These are phyloP conservation scores for Steatornis caripensis DNA, from an alignment of 2,113 vertebrate genomes.

Conservation along the genomic window DNA sequence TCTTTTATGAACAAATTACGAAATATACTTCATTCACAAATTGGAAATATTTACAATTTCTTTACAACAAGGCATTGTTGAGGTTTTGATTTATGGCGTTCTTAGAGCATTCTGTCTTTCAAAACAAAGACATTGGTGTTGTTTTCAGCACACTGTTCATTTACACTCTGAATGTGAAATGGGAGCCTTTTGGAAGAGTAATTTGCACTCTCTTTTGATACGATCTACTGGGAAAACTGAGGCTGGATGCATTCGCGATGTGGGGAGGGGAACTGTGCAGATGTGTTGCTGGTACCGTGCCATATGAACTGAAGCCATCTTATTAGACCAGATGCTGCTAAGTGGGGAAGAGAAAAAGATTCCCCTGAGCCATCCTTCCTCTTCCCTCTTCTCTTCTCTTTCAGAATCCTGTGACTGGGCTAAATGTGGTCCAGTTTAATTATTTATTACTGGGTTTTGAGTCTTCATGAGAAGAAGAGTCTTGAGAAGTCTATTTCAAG, in stretches of 20 bases:
- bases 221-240: not conserved
- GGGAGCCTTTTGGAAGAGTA: constrained; percentile 45
- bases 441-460: not conserved
- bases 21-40: constrained; percentile 78
- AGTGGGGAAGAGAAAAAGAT: not conserved
- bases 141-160: constrained; percentile 51
- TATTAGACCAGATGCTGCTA: constrained; percentile 12
- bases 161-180: constrained; percentile 53
- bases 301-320: not conserved
- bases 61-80: constrained; percentile 76
- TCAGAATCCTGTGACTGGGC: not conserved
- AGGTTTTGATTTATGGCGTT: constrained; percentile 68
- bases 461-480: constrained; percentile 28
- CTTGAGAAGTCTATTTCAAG: constrained; percentile 37
- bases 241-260: not conserved
- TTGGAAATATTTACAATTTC: constrained; percentile 75
- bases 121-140: constrained; percentile 70
- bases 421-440: not conserved
- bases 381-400: not conserved
- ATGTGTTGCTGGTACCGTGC: constrained; percentile 1
- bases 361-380: constrained; percentile 29
- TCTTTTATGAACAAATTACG: constrained; percentile 78
- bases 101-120: constrained; percentile 72
- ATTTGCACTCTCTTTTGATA: constrained; percentile 44
- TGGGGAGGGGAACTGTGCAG: not conserved